Evolutionary conservation across 2,113 vertebrate genomes (phyloP).

Genomic region (Formicarius rufipectus): DNA sequence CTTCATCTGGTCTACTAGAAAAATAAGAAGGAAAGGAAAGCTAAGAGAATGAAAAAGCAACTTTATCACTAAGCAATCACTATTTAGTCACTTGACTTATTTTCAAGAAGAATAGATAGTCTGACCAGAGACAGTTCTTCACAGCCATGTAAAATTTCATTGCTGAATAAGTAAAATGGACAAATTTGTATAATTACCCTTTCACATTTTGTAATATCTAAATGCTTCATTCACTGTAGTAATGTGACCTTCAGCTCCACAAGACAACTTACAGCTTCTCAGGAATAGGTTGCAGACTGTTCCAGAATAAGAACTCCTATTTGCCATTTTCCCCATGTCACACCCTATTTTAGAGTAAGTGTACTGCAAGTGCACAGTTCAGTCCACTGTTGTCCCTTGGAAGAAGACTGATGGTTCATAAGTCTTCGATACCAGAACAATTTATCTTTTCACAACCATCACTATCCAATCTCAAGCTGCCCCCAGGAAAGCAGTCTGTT

Average conservation of each 20-base stretch:
- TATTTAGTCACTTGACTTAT: not conserved
- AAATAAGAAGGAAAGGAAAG: not conserved
- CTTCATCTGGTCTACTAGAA: conserved; percentile 46
- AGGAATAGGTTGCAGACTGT: not conserved
- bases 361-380: not conserved
- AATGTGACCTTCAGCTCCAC: not conserved
- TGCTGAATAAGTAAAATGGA: not conserved
- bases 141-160: not conserved
- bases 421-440: not conserved
- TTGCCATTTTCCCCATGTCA: not conserved
- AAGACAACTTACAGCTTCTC: not conserved
- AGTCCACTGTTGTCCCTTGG: not conserved
- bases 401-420: not conserved
- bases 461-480: not conserved
- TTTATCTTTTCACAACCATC: conserved; percentile 6
- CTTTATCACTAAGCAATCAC: not conserved
- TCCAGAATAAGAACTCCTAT: not conserved
- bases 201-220: not conserved
- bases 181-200: not conserved
- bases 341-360: not conserved
- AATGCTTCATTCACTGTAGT: not conserved
- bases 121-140: not conserved
- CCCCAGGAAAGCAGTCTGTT: not conserved
- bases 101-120: not conserved
- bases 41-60: not conserved